Percentiles rank a stretch among this genome's conserved stretches.
These are phyloP conservation scores for Tetranychus piercei DNA, from an alignment of 2,888 invertebrate genomes.

Conservation along the genomic window DNA sequence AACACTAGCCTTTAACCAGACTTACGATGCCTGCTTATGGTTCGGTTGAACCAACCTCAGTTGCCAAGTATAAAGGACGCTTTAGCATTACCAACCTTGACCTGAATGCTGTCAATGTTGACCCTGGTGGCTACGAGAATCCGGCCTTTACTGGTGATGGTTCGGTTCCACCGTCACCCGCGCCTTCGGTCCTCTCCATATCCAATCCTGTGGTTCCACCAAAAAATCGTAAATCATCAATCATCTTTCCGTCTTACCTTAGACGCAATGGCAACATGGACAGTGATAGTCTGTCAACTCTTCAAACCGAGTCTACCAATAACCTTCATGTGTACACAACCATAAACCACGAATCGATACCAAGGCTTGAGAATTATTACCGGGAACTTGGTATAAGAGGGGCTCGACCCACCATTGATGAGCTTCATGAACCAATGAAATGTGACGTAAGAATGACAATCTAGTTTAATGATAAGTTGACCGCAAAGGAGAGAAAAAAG, in stretches of 20 bases:
- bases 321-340: conserved; percentile 6
- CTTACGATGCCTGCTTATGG: not conserved
- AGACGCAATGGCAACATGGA: not conserved
- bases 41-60: not conserved
- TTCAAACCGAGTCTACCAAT: conserved; percentile 2
- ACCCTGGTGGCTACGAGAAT: conserved; percentile 2
- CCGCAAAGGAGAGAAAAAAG: not conserved
- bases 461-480: not conserved
- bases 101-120: not conserved
- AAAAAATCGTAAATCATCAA: conserved; percentile 10
- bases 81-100: conserved; percentile 7
- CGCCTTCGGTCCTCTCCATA: not conserved
- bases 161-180: not conserved
- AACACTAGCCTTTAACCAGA: too few relatives aligned
- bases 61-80: not conserved
- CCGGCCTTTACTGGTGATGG: not conserved
- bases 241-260: conserved; percentile 10
- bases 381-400: not conserved
- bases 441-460: not conserved
- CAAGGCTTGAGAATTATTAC: conserved; percentile 5
- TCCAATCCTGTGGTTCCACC: conserved; percentile 10
- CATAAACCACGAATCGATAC: conserved; percentile 6
- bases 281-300: not conserved
- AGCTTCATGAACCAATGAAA: conserved; percentile 7
- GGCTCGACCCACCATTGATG: not conserved